Base-by-base conservation (phyloP, 2,888 invertebrate species). In the Eristalis intricaria region DNA sequence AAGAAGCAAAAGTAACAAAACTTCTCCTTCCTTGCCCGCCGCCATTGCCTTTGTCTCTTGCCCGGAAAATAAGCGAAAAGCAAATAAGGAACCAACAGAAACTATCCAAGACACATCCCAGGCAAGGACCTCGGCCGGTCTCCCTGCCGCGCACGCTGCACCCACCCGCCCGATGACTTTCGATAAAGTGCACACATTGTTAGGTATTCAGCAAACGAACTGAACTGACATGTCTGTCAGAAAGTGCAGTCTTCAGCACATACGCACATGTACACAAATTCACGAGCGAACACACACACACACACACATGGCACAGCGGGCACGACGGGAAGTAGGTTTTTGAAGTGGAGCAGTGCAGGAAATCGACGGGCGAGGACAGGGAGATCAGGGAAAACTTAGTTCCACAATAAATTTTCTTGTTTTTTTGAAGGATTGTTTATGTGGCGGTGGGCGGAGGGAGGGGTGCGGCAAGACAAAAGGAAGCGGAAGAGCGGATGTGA, bases 171-270 rank as follows among this genome's bases (percentile, higher is more conserved):
- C 32, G 63, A 60, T 43, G 38, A 58, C 58, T 75, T 64, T 75
- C 69, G 77, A 74, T 61, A 63, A 69, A 73, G 35, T 69, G 50
- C 43, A 69, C 43, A 69, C 63, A 71, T 84, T 81, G 71, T 76
- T 80, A 58, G 81, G 71, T 84, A 80, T 82, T 78, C 73, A 56
- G 63, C 35, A 77, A 74, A 78, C 85, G 70, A 77, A 86, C 23
- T 77, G 43, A 65, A 86, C 82, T 78, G 82, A 82, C 82, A 74
- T 64, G 35, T 29, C 77, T 86, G 82, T 74, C 77, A 74, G 65
- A 77, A 74, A 68, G 35, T 60, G 65, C 38, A 63, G 69, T 56
- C 35, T 26, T 60, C 60, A 81, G 22, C 23, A 40, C 43, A 71
- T 70, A 70, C 65, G 64, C 60, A 50, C 64, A 73, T 29, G 26